Evolutionary conservation across 2,888 invertebrate genomes (phyloP), one percentile per base, ranked within the genome.

Genomic region (Drosophila bunnanda): DNA sequence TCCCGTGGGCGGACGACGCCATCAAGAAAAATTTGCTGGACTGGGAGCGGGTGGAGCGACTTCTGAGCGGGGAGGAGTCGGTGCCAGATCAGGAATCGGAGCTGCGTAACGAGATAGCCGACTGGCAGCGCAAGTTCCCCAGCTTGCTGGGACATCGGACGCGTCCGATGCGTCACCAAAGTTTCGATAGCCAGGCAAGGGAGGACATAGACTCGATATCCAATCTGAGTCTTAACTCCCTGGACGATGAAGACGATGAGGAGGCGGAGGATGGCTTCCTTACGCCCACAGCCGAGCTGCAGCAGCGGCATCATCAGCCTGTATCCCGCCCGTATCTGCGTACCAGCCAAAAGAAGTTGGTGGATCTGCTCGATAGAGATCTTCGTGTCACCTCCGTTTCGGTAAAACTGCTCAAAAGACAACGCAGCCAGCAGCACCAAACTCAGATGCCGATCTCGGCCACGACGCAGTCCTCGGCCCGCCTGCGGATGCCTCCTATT

Each of bases 1-100:
- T 92, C 65, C 92, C 92, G 0, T 93, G 93, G 93, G 92, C 92
- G 4, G 91, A 92, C 64, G 93, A 93, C 85, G 92, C 92, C 17
- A 91, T 92, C 15, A 92, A 92, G 57, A 91, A 92, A 71, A 93
- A 93, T 65, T 90, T 91, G 76, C 68, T 89, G 20, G 92, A 91
- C 73, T 93, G 93, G 93, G 92, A 92, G 58, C 88, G 86, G 15
- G 89, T 93, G 6, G 92, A 93, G 48, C 80, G 90, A 10, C 90
- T 92, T 86, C 78, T 93, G 41, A 81, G 86, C 36, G 91, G 91
- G 0, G 88, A 91, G 61, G 86, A 92, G 36, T 44, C 76, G 0
- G 53, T 92, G 22, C 70, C 76, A 0, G 86, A 77, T 0, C 85
- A 89, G 36, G 90, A 89, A 41, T 77, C 86, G 1, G 92, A 92